These are phyloP conservation scores for Eilema caniola DNA, from an alignment of 2,888 invertebrate genomes.

Conservation along the genomic window DNA sequence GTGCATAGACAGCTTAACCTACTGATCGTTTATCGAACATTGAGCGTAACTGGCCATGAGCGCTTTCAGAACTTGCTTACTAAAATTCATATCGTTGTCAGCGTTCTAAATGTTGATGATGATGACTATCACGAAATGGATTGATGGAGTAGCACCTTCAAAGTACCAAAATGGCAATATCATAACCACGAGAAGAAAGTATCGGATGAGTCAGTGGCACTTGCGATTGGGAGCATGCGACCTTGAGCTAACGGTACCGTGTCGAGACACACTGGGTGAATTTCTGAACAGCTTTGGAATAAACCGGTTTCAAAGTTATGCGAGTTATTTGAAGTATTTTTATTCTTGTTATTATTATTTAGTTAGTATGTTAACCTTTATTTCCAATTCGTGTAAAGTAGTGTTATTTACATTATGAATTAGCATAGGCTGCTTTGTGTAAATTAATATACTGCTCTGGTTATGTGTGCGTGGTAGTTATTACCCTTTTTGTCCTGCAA, in stretches of 20 bases:
- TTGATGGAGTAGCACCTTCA: neutral
- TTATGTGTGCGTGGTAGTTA: too few relatives aligned
- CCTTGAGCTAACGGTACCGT: slow-evolving; percentile 30
- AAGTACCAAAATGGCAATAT: slow-evolving; percentile 7
- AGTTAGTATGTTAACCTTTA: slow-evolving; percentile 12
- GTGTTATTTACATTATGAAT: too few relatives aligned
- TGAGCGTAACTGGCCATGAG: too few relatives aligned
- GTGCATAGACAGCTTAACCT: too few relatives aligned
- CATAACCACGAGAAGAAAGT: slow-evolving; percentile 56
- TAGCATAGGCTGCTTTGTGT: too few relatives aligned
- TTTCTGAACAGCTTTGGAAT: slow-evolving; percentile 27
- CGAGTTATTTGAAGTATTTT: slow-evolving; percentile 15
- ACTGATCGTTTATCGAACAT: too few relatives aligned
- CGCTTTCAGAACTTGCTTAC: neutral
- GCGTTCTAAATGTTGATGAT: neutral
- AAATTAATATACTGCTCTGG: too few relatives aligned
- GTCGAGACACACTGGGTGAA: slow-evolving; percentile 47
- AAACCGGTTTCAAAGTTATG: slow-evolving; percentile 18
- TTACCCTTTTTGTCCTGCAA: too few relatives aligned
- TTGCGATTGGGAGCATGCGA: slow-evolving; percentile 39
- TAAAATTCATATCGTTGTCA: neutral
- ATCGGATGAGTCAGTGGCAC: slow-evolving; percentile 60
- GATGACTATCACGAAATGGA: neutral
- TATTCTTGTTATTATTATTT: neutral
- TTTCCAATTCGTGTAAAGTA: slow-evolving; percentile 2